Base-by-base conservation (phyloP, 1,140 invertebrate genomes). In the Lepidurus apus region DNA sequence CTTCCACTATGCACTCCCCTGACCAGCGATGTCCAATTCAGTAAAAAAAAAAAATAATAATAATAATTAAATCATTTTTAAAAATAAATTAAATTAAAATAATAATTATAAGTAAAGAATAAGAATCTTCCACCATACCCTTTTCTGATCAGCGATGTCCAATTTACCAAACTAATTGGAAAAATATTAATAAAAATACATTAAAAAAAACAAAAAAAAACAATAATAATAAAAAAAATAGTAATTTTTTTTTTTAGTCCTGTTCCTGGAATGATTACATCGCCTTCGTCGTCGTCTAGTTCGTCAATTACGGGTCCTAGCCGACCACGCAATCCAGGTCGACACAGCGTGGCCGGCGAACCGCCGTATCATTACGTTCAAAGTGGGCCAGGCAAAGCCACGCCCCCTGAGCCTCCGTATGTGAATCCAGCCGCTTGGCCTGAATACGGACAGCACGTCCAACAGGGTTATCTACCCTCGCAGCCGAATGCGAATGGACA, bases 21-120 rank as follows among this genome's bases (percentile, higher is more conserved):
- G 43, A 74, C 0, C 78, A 79, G 73, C 73, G 34, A 34, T 74
- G 78, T 34, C 78, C 78, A 74, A 45, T 74, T 10, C 65, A 79
- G 75, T 77, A 77, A 42, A 17, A 11, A 45, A n/a, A 42, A 47
- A 47, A 47, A 47, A 47, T 4, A 6, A 1, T 2, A 47, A 47
- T 47, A 47, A 47, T 1, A 1, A 47, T 10, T n/a, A n/a, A n/a
- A n/a, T n/a, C n/a, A n/a, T n/a, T n/a, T n/a, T n/a, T n/a, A n/a
- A n/a, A n/a, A n/a, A n/a, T n/a, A n/a, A n/a, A n/a, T n/a, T n/a
- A n/a, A n/a, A n/a, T n/a, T n/a, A n/a, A n/a, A n/a, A n/a, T n/a
- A n/a, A n/a, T n/a, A n/a, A n/a, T n/a, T n/a, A n/a, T n/a, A n/a
- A n/a, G n/a, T n/a, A n/a, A n/a, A n/a, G n/a, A n/a, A n/a, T n/a